Evolutionary conservation across 64 coral and sea anemone species (phyloP).

Genomic region (Pachyseris speciosa): DNA sequence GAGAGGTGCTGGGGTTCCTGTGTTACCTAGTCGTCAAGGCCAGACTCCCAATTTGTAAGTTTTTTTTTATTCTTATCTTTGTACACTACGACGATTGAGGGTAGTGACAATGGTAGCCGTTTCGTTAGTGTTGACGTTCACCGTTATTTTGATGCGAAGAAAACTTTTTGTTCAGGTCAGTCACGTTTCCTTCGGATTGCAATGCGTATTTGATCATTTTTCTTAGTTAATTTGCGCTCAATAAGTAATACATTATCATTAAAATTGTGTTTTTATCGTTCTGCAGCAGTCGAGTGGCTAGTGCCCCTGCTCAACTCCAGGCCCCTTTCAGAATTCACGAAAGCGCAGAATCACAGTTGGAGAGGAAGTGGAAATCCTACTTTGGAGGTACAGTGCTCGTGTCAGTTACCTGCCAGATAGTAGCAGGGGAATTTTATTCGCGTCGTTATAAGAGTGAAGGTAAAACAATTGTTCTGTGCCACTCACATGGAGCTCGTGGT

Average conservation of each 20-base stretch:
- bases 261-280: not conserved
- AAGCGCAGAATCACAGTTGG: slow-evolving; percentile 66
- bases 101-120: too few relatives aligned
- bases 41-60: slow-evolving; percentile 17
- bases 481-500: not conserved
- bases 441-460: not conserved
- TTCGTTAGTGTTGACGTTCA: too few relatives aligned
- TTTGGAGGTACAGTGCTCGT: slow-evolving; percentile 77
- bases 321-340: slow-evolving; percentile 47
- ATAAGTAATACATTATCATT: too few relatives aligned
- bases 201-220: too few relatives aligned
- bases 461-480: not conserved
- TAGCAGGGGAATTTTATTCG: not conserved
- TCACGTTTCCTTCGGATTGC: too few relatives aligned
- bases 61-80: not conserved
- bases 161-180: too few relatives aligned
- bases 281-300: slow-evolving; percentile 25
- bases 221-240: too few relatives aligned
- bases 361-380: slow-evolving; percentile 88
- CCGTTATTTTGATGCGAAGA: too few relatives aligned
- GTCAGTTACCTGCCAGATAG: not conserved
- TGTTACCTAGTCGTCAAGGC: not conserved
- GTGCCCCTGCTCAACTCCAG: slow-evolving; percentile 32
- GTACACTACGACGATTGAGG: too few relatives aligned
- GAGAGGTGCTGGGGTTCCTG: slow-evolving; percentile 19